These are phyloP conservation scores for Trichogramma dendrolimi DNA, from an alignment of 2,888 invertebrate species.

Conservation along the genomic window DNA sequence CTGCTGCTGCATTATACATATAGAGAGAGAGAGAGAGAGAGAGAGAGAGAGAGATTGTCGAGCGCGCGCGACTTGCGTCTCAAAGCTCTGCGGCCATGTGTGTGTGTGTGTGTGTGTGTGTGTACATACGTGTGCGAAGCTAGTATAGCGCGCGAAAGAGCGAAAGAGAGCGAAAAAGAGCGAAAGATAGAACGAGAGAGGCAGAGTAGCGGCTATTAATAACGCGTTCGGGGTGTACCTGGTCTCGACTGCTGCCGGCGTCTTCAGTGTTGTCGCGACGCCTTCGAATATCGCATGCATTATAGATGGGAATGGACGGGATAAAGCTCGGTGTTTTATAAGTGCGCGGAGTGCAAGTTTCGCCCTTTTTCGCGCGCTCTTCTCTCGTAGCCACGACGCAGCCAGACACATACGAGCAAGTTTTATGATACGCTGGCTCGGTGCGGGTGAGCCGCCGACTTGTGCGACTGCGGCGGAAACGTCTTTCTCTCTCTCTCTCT, in stretches of 20 bases:
- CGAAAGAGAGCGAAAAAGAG: constrained; percentile 1
- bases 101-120: not conserved
- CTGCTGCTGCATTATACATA: too few species aligned
- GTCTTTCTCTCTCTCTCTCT: too few species aligned
- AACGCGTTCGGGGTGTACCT: constrained; percentile 51
- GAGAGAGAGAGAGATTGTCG: too few species aligned
- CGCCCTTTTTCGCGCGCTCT: constrained; percentile 11
- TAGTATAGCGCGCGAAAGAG: constrained; percentile 1
- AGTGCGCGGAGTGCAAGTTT: constrained; percentile 29
- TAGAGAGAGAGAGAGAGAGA: too few species aligned
- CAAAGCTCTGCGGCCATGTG: not conserved
- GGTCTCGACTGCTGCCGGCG: constrained; percentile 48
- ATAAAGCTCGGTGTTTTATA: not conserved
- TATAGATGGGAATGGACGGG: not conserved
- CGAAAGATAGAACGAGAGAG: constrained; percentile 21
- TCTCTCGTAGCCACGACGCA: constrained; percentile 16
- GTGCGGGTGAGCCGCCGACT: too few species aligned
- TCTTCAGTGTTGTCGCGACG: constrained; percentile 52
- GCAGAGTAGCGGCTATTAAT: constrained; percentile 52
- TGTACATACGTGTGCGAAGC: constrained; percentile 12
- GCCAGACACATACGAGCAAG: not conserved
- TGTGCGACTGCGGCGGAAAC: too few species aligned
- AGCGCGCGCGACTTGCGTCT: too few species aligned
- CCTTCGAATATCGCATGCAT: constrained; percentile 43
- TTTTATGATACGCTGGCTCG: too few species aligned